phyloP scores from a whole-genome alignment of 92 coral and sea anemone genomes.

The Epizoanthus rinbou region DNA sequence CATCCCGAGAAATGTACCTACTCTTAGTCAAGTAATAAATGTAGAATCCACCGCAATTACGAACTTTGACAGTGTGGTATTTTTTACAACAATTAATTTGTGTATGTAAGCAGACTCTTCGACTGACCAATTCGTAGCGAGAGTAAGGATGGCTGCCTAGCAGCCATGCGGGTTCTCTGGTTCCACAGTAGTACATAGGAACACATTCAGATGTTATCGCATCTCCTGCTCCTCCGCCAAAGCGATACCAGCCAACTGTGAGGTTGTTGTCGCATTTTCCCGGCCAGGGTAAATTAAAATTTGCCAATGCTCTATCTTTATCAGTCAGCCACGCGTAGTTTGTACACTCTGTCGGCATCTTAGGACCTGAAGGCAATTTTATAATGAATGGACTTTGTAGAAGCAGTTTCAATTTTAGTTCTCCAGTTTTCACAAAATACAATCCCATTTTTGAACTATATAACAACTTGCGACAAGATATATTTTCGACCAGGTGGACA shows the following conservation, averaged over 20 bases:
- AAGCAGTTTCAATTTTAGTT: background rate
- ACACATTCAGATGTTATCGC: background rate
- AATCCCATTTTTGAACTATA: background rate
- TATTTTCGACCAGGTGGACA: background rate
- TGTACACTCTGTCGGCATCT: background rate
- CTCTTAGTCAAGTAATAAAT: constrained; percentile 1
- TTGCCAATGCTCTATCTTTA: background rate
- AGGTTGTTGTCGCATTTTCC: constrained; percentile 14
- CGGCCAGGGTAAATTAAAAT: background rate
- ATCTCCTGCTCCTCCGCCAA: background rate
- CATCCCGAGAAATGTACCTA: too few species aligned
- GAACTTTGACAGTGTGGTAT: background rate
- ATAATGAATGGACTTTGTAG: too few species aligned
- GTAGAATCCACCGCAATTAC: background rate
- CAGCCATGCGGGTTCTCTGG: constrained; percentile 17
- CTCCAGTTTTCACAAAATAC: background rate
- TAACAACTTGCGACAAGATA: background rate
- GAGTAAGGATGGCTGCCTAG: background rate
- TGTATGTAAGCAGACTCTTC: background rate
- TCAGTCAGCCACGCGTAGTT: constrained; percentile 6
- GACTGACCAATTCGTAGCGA: background rate
- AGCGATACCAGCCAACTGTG: constrained; percentile 1
- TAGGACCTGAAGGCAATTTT: background rate
- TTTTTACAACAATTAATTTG: background rate
- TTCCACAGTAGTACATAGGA: constrained; percentile 13